Evolutionary conservation across 2,888 invertebrate genomes (phyloP).

Genomic region (Nebria brevicollis): DNA sequence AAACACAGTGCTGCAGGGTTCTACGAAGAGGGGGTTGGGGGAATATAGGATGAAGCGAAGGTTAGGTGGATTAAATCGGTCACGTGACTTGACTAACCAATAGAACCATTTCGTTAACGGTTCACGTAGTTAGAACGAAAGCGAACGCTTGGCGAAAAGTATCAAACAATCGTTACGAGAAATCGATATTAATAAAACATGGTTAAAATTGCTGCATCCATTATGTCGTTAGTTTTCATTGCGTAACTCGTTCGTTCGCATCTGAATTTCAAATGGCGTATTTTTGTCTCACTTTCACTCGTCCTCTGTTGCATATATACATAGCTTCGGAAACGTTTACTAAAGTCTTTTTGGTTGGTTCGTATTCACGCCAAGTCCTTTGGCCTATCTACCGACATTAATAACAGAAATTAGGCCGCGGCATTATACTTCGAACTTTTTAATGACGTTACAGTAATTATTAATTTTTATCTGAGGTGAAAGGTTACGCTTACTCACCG

Average conservation of each 20-base stretch:
- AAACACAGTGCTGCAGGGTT: neutral
- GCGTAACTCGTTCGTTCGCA: slow-evolving; percentile 11
- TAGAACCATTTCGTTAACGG: neutral
- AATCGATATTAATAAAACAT: slow-evolving; percentile 42
- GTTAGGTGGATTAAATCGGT: slow-evolving; percentile 23
- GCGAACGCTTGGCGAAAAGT: slow-evolving; percentile 21
- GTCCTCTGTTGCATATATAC: neutral
- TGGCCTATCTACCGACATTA: neutral
- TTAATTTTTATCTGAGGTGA: neutral
- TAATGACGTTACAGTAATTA: neutral
- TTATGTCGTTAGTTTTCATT: slow-evolving; percentile 37
- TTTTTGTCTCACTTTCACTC: neutral
- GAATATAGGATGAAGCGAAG: neutral
- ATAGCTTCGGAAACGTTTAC: neutral
- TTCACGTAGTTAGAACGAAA: slow-evolving; percentile 10
- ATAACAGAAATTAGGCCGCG: neutral
- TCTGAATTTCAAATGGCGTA: slow-evolving; percentile 25
- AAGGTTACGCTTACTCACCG: neutral
- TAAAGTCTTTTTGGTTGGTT: neutral
- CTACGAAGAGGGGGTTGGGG: neutral
- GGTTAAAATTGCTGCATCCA: slow-evolving; percentile 21
- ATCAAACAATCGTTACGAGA: slow-evolving; percentile 38
- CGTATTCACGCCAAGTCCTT: neutral
- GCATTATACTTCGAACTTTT: neutral
- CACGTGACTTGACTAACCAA: slow-evolving; percentile 22